A percentile compares a stretch with the other conserved stretches of the same genome.
These are phyloP conservation scores for Alcedo atthis DNA, from an alignment of 2,797 vertebrate species.

Conservation along the genomic window DNA sequence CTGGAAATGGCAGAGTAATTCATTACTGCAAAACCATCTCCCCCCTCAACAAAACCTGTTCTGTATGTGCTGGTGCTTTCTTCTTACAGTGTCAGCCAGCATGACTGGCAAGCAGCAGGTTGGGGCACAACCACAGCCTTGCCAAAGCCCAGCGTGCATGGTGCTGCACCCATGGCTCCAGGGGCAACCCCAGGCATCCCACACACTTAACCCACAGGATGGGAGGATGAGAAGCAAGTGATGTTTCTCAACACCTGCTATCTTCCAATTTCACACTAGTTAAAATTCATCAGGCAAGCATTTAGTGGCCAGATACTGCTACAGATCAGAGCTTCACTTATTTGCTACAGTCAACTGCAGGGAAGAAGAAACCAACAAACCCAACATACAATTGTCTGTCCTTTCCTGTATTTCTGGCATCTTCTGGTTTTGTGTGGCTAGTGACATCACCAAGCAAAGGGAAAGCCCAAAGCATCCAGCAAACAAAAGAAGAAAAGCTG, in stretches of 20 bases:
- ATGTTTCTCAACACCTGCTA: not conserved
- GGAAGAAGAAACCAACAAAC: not conserved
- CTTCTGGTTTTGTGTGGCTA: not conserved
- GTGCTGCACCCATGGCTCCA: not conserved
- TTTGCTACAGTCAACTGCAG: not conserved
- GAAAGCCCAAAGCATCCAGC: not conserved
- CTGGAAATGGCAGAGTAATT: not conserved
- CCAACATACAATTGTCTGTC: not conserved
- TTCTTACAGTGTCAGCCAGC: not conserved
- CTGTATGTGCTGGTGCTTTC: not conserved
- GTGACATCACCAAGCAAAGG: not conserved
- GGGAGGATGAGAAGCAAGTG: not conserved
- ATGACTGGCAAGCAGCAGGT: not conserved
- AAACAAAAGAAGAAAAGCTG: constrained; percentile 33
- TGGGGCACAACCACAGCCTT: not conserved
- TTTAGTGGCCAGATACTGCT: not conserved
- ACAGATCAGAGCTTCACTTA: not conserved
- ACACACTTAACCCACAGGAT: not conserved
- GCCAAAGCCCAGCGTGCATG: not conserved
- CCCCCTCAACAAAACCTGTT: not conserved
- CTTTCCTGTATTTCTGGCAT: not conserved
- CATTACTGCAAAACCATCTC: not conserved
- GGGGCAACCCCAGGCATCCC: not conserved
- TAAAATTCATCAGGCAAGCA: not conserved
- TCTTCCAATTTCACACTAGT: not conserved